phyloP scores from a whole-genome alignment of 2,113 vertebrate genomes.

The Gadus macrocephalus region DNA sequence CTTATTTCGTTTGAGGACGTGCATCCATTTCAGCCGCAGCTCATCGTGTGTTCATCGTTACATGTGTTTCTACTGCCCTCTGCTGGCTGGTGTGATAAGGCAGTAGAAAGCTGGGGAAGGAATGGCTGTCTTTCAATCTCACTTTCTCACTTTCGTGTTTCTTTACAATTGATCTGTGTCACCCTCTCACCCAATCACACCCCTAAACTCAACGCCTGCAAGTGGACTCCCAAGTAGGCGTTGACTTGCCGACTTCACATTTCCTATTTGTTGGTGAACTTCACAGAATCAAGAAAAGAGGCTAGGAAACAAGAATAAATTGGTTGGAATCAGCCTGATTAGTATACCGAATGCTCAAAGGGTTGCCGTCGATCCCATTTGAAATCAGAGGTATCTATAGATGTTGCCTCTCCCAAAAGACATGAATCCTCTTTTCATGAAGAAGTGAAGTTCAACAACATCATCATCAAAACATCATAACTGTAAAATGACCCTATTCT shows the following conservation, averaged over 20 bases:
- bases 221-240: conserved; percentile 26
- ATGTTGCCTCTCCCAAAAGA: background rate
- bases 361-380: background rate
- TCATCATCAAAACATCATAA: conserved; percentile 7
- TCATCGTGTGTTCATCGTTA: conserved; percentile 42
- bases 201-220: conserved; percentile 34
- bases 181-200: conserved; percentile 12
- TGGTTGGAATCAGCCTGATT: background rate
- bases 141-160: conserved; percentile 18
- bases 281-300: conserved; percentile 48
- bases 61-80: conserved; percentile 46
- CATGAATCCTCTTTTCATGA: conserved; percentile 38
- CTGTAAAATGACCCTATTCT: conserved; percentile 26
- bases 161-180: conserved; percentile 22
- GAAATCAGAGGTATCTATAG: background rate
- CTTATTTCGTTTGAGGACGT: background rate
- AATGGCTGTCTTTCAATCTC: conserved; percentile 7
- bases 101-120: conserved; percentile 32
- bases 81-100: conserved; percentile 42
- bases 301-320: background rate
- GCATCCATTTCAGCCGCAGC: conserved; percentile 27
- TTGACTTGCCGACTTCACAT: conserved; percentile 18
- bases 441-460: conserved; percentile 59
- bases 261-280: conserved; percentile 47
- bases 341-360: too few relatives aligned